phyloP scores from a whole-genome alignment of 2,888 invertebrate genomes.

The Myopa testacea region DNA sequence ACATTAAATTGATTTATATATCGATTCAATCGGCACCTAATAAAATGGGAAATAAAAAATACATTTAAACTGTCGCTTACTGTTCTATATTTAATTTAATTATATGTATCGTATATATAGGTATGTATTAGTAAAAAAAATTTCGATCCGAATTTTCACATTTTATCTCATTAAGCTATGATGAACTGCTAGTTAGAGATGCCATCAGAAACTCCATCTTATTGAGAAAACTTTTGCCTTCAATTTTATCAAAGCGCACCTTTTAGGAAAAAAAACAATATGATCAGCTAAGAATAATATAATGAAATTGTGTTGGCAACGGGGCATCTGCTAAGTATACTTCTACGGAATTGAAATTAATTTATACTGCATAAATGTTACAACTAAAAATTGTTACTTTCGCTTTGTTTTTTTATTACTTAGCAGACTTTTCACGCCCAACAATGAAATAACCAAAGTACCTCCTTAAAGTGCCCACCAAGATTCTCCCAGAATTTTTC shows the following conservation, averaged over 20 bases:
- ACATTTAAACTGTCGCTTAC: too few relatives aligned
- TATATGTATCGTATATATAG: too few relatives aligned
- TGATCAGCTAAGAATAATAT: neutral
- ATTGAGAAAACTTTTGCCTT: slow-evolving; percentile 94
- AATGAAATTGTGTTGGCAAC: neutral
- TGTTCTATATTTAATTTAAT: too few relatives aligned
- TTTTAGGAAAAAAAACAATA: slow-evolving; percentile 46
- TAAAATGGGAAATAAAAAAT: too few relatives aligned
- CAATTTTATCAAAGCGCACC: slow-evolving; percentile 89
- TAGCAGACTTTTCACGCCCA: neutral
- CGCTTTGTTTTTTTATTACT: neutral
- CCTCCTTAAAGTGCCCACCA: slow-evolving; percentile 92
- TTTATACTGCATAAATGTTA: neutral
- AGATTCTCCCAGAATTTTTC: slow-evolving; percentile 95
- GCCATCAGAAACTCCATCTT: slow-evolving; percentile 98
- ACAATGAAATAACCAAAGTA: slow-evolving; percentile 58
- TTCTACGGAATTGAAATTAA: too few relatives aligned
- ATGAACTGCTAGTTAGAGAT: slow-evolving; percentile 63
- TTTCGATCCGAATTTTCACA: too few relatives aligned
- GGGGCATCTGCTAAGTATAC: neutral
- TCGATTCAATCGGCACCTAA: too few relatives aligned
- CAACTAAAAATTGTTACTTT: too few relatives aligned
- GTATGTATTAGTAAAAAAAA: too few relatives aligned
- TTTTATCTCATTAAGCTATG: slow-evolving; percentile 29
- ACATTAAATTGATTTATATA: too few relatives aligned